Base-by-base conservation (phyloP, 2,888 invertebrate species). In the Epirrhoe alternata region DNA sequence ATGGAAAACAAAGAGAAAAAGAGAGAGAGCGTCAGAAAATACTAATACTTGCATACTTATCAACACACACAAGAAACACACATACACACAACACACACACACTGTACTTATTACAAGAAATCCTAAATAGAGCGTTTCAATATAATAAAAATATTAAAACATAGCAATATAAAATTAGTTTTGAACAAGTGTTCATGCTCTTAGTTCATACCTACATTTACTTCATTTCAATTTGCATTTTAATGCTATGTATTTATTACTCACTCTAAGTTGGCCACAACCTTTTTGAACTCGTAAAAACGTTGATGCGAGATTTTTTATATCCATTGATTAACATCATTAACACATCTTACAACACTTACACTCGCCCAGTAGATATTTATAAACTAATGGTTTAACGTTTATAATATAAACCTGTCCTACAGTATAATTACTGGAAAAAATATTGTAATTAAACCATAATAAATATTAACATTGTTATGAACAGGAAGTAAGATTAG, bases 401-500 rank as follows among this genome's bases (percentile, higher is more conserved):
- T 55, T 61, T 50, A 56, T 42, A n/a, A 50, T n/a, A 55, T 7
- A 50, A 55, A 55, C 61, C 50, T 7, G 60, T 50, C 24, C 50
- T 16, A 49, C 35, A 53, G 3, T n/a, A 17, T 53, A 33, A 60
- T 52, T 17, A 52, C 59, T 60, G 5, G 42, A 24, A 55, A 55
- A 55, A 14, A 17, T 38, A 38, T 55, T 51, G 14, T 47, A 55
- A 55, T 55, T 45, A 55, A n/a, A 24, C 17, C 10, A 12, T 33
- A 14, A 33, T 50, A 38, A 57, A 35, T 59, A 59, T 59, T 24
- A 59, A 16, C 53, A 49, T 62, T 58, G 30, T 64, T 58, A 62
- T 59, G 12, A 38, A 47, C 59, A 67, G 62, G 66, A 67, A 63
- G 35, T 55, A 49, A 59, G 66, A 63, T 67, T 63, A 63, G n/a